Percentiles rank a stretch among this genome's conserved stretches.
These are phyloP conservation scores for Pseudopodoces humilis DNA, from an alignment of 2,113 vertebrate species.

Conservation along the genomic window DNA sequence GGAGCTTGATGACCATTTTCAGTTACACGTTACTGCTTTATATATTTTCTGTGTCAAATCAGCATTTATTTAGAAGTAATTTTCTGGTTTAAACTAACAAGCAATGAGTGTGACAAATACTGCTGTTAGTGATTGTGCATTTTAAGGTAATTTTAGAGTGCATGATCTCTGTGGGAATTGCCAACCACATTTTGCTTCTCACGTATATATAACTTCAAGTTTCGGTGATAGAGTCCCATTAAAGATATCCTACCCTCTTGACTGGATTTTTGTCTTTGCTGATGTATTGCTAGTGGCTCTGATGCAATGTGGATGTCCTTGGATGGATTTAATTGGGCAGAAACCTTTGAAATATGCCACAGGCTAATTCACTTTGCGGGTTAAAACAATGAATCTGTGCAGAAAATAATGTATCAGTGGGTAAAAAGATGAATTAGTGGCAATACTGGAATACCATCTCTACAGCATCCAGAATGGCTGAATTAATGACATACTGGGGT, in stretches of 20 bases:
- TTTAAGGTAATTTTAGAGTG: slow-evolving; percentile 29
- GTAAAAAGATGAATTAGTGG: slow-evolving; percentile 75
- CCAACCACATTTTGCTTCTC: slow-evolving; percentile 19
- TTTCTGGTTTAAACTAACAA: slow-evolving; percentile 36
- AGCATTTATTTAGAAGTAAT: slow-evolving; percentile 23
- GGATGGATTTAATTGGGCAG: slow-evolving; percentile 70
- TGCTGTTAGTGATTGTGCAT: slow-evolving; percentile 2
- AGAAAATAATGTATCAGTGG: slow-evolving; percentile 73
- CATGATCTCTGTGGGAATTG: slow-evolving; percentile 26
- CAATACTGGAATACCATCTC: slow-evolving; percentile 62
- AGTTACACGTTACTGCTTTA: neutral
- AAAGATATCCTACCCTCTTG: slow-evolving; percentile 36
- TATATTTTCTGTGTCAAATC: slow-evolving; percentile 12
- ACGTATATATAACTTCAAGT: neutral
- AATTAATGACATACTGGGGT: slow-evolving; percentile 72
- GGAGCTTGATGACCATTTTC: neutral
- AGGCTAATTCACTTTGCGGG: slow-evolving; percentile 63
- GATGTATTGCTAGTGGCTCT: slow-evolving; percentile 25
- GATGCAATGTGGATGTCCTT: slow-evolving; percentile 55
- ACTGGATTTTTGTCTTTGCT: slow-evolving; percentile 39
- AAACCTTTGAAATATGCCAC: slow-evolving; percentile 72
- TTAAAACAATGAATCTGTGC: slow-evolving; percentile 72
- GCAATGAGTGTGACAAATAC: slow-evolving; percentile 37
- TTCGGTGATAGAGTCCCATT: slow-evolving; percentile 42
- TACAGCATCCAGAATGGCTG: slow-evolving; percentile 66